A percentile compares a stretch with the other conserved stretches of the same genome.
Conservation (phyloP, 2,113 vertebrate species). For the Seriola rivoliana region DNA sequence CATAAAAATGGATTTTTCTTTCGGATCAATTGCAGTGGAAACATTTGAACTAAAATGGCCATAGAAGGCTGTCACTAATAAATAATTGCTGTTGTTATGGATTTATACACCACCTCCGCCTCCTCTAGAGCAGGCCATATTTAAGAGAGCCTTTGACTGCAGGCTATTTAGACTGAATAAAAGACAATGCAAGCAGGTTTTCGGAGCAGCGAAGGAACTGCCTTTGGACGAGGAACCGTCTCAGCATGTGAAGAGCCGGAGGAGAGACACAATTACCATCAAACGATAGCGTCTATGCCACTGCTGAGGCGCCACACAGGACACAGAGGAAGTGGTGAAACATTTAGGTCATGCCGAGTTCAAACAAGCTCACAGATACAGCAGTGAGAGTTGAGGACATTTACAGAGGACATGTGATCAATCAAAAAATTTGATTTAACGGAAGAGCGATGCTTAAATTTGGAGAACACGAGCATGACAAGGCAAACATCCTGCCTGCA, state of each 20-base stretch:
- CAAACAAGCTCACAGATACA: conserved; percentile 34
- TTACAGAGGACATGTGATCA: background rate
- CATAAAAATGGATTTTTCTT: conserved; percentile 78
- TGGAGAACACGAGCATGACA: background rate
- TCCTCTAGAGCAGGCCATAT: conserved; percentile 38
- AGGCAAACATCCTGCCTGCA: conserved; percentile 9
- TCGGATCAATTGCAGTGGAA: conserved; percentile 73
- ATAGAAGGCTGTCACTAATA: conserved; percentile 65
- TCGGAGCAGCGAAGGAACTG: conserved; percentile 63
- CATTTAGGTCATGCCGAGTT: conserved; percentile 63
- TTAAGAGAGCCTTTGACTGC: conserved; percentile 42
- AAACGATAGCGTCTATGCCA: conserved; percentile 35
- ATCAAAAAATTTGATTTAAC: conserved; percentile 10
- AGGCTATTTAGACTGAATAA: conserved; percentile 54
- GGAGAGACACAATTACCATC: conserved; percentile 65
- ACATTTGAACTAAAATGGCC: conserved; percentile 68
- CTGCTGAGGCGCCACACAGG: conserved; percentile 50
- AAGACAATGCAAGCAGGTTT: conserved; percentile 77
- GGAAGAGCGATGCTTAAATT: conserved; percentile 4
- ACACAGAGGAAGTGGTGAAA: conserved; percentile 54
- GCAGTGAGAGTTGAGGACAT: conserved; percentile 27
- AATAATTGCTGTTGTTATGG: conserved; percentile 65
- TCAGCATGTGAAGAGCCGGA: conserved; percentile 65
- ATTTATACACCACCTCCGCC: conserved; percentile 52
- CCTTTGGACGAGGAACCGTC: conserved; percentile 74